phyloP scores from a whole-genome alignment of 2,888 invertebrate genomes.

The Lymantria monacha region DNA sequence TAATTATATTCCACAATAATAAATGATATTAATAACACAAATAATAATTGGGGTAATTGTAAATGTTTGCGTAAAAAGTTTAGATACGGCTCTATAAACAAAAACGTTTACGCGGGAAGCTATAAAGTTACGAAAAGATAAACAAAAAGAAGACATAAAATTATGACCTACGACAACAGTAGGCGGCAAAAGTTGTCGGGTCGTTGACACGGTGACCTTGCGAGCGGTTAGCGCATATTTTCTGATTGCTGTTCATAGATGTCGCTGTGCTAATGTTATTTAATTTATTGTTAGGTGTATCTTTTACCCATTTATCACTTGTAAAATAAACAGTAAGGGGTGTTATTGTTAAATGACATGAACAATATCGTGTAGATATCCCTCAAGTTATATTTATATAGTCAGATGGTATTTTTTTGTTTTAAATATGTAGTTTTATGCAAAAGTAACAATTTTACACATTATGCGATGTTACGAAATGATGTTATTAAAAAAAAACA shows the following conservation, averaged over 20 bases:
- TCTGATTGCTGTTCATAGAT: slow-evolving; percentile 60
- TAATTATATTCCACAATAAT: slow-evolving; percentile 15
- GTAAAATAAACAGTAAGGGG: too few species aligned
- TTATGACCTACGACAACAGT: slow-evolving; percentile 82
- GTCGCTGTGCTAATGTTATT: slow-evolving; percentile 46
- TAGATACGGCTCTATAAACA: slow-evolving; percentile 38
- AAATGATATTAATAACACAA: slow-evolving; percentile 3
- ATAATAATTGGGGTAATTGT: background rate
- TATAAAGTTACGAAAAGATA: slow-evolving; percentile 81
- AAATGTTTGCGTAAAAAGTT: slow-evolving; percentile 19
- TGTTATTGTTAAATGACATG: too few species aligned
- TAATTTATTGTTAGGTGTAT: background rate
- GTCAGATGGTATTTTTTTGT: too few species aligned
- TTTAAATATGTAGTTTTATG: too few species aligned
- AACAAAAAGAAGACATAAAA: slow-evolving; percentile 83
- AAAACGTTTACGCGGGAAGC: slow-evolving; percentile 66
- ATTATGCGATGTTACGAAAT: too few species aligned
- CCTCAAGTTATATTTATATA: too few species aligned
- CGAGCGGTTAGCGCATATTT: slow-evolving; percentile 44
- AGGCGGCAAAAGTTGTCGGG: slow-evolving; percentile 81
- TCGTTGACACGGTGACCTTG: slow-evolving; percentile 80
- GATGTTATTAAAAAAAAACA: too few species aligned
- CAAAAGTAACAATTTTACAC: too few species aligned
- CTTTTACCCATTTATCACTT: background rate
- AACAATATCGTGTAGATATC: too few species aligned